Base-by-base conservation (phyloP, 2,113 vertebrate genomes). In the Xyliphius kryptos region DNA sequence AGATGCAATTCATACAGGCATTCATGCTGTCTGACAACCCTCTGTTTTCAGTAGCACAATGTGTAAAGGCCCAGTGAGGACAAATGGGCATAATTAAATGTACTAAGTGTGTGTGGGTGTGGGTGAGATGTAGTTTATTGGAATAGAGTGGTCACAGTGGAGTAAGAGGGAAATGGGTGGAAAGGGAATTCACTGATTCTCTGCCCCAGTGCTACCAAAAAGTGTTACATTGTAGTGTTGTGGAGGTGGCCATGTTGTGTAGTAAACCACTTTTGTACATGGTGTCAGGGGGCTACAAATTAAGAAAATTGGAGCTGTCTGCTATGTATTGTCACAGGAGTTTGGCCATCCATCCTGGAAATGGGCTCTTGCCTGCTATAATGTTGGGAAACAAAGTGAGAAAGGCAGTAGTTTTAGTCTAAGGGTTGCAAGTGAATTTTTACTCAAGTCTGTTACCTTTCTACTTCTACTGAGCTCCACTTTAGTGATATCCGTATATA, bases 401-500 rank as follows among this genome's bases (percentile, higher is more conserved):
- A 63, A 54, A 49, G 66, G 66, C 59, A 56, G 56, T 59, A 67
- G 76, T n/a, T 73, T 76, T 77, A 67, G 70, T 75, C 54, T 73
- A 70, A 60, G 73, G 73, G 66, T 74, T 74, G 70, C 63, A 54
- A 70, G 68, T 70, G 32, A 77, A 77, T 59, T 81, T 83, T 87
- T 82, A 80, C 76, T 75, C 80, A 79, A 80, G 76, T 83, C 80
- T 74, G 58, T 83, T 80, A 82, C 73, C 74, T 80, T 83, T 82
- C 76, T 84, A 81, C 82, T 84, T 82, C 76, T 81, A 83, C 75
- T 70, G 75, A 80, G 77, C 74, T 82, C 77, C 73, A 80, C 79
- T 82, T 84, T 77, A 80, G 72, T 79, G 76, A 80, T 76, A 77
- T 84, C 79, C 78, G 80, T 85, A 76, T 83, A 79, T 82, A 87